Percentiles rank a stretch among this genome's conserved stretches.
Conservation (phyloP, 2,797 vertebrate species). For the Poecilia velifera region DNA sequence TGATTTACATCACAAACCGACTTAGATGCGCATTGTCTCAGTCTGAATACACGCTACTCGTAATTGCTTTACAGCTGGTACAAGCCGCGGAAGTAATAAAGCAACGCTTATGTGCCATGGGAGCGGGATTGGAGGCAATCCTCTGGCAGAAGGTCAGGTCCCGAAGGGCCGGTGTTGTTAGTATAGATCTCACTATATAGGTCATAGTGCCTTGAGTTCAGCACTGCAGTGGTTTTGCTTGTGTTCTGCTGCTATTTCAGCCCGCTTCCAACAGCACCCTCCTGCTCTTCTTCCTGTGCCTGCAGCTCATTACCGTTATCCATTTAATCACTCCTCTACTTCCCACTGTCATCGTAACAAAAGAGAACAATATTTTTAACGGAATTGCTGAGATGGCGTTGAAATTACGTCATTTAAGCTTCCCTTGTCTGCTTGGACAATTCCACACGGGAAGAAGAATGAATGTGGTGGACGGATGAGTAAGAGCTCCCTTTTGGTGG, state of each 20-base stretch:
- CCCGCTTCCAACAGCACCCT: slow-evolving; percentile 45
- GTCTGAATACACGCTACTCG: background rate
- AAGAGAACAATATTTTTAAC: slow-evolving; percentile 13
- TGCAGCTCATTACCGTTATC: slow-evolving; percentile 51
- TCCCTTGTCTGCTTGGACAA: too few species aligned
- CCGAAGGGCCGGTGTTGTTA: slow-evolving; percentile 55
- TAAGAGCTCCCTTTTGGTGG: too few species aligned
- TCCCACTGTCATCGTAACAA: slow-evolving; percentile 22
- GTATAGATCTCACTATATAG: slow-evolving; percentile 65
- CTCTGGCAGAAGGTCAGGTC: slow-evolving; percentile 58
- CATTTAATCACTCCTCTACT: slow-evolving; percentile 24
- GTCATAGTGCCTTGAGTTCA: slow-evolving; percentile 51
- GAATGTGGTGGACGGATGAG: too few species aligned
- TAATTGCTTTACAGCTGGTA: slow-evolving; percentile 36
- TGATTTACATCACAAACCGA: slow-evolving; percentile 39
- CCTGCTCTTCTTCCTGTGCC: slow-evolving; percentile 22
- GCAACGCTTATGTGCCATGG: slow-evolving; percentile 17
- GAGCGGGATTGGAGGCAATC: slow-evolving; percentile 32
- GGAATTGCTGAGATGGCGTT: too few species aligned
- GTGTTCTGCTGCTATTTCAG: slow-evolving; percentile 20
- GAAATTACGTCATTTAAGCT: too few species aligned
- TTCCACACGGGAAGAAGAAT: too few species aligned
- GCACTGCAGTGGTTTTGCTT: slow-evolving; percentile 26
- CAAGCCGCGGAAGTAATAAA: slow-evolving; percentile 44
- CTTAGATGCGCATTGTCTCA: slow-evolving; percentile 12